Conservation (phyloP, 2,888 invertebrate species). For the Tortricodes alternella region DNA sequence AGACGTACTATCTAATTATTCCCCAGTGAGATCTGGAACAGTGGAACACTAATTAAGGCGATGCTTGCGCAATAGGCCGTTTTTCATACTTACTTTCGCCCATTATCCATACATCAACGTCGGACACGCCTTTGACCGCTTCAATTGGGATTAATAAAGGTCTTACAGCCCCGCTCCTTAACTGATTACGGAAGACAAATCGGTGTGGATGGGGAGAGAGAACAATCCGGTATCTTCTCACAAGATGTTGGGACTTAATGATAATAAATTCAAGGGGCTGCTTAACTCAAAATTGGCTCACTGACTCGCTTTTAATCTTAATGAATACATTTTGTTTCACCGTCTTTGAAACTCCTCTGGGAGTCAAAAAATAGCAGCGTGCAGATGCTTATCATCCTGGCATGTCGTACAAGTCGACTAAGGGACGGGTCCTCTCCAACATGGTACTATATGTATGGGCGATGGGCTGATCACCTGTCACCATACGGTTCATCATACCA, state of each 20-base stretch:
- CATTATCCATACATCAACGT: slow-evolving; percentile 65
- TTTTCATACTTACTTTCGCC: slow-evolving; percentile 33
- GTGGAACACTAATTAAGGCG: background rate
- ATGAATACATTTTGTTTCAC: background rate
- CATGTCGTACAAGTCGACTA: too few species aligned
- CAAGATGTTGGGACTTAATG: slow-evolving; percentile 12
- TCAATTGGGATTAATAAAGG: slow-evolving; percentile 75
- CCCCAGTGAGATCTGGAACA: too few species aligned
- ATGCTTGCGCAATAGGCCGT: background rate
- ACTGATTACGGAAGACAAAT: slow-evolving; percentile 69
- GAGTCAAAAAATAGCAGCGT: too few species aligned
- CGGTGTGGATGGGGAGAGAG: slow-evolving; percentile 45
- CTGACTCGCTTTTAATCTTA: background rate
- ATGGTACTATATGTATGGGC: too few species aligned
- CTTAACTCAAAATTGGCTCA: background rate
- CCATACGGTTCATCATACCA: too few species aligned
- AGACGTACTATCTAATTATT: too few species aligned
- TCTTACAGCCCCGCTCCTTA: slow-evolving; percentile 58
- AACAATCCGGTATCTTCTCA: slow-evolving; percentile 29
- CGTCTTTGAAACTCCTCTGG: too few species aligned
- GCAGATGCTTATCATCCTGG: too few species aligned
- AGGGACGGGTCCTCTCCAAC: too few species aligned
- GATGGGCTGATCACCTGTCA: too few species aligned
- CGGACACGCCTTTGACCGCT: slow-evolving; percentile 51
- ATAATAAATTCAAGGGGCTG: slow-evolving; percentile 1